Base-by-base conservation (phyloP, 2,888 invertebrate species). In the Micoletzkya japonica region DNA sequence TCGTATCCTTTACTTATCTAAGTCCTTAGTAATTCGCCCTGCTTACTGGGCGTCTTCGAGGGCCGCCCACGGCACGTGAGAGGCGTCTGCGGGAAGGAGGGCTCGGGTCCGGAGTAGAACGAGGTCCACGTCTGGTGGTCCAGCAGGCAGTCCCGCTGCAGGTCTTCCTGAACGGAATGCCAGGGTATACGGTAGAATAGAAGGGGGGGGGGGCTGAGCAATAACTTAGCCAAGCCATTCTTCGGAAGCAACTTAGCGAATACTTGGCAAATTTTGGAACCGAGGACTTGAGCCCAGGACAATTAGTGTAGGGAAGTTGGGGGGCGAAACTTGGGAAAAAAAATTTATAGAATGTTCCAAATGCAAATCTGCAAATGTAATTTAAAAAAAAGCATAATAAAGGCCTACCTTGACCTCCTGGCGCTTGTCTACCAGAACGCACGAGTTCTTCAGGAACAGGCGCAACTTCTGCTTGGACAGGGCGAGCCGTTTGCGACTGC, bases 51-150 rank as follows among this genome's bases (percentile, higher is more conserved):
- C 28, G 36, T 57, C 52, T 76, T 76, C 37, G 74, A 70, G n/a
- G 72, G 74, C 36, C 79, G 68, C 66, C 79, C 78, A 32, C 76
- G 44, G 44, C 72, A 72, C 6, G 66, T 70, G n/a, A 74, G 73
- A 2, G 77, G 78, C 3, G 81, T 81, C 36, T 76, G 70, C 7
- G 78, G 80, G 59, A 79, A 80, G 14, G 68, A 39, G 7, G 82
- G 81, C 56, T 72, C 73, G 10, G 77, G 73, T 1, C 80, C 81
- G 2, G 71, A 73, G 56, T 80, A 70, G 24, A 80, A 63, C 32
- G 71, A 37, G 10, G 49, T 14, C 81, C 81, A 82, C 34, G 61
- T 39, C 1, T 75, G 37, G 10, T 59, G 24, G 0, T 74, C 67
- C 24, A 81, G 20, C 36, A 58, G 49, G 50, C 70, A 66, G 39